Evolutionary conservation across 2,888 invertebrate genomes (phyloP), one percentile per base, ranked within the genome.

Genomic region (Pseudococcus longispinus): DNA sequence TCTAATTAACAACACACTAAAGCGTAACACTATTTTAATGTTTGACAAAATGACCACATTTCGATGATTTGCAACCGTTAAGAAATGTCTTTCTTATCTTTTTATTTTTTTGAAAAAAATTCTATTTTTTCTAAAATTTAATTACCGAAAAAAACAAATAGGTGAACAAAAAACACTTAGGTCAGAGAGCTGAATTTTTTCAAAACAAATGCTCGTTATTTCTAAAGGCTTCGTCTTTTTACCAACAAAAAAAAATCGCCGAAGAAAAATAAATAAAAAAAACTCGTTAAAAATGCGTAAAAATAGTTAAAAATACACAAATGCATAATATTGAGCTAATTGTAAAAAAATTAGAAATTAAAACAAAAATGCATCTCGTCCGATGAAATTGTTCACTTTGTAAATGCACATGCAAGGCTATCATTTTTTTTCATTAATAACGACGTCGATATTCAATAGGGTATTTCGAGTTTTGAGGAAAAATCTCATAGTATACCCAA

Each of bases 331-430:
- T 74, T 37, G 74, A 74, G 74, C 74, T 74, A 74, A 74, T 26
- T 37, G 37, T 51, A 51, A 32, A 74, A 74, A 74, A 26, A 65
- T 0, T 74, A 29, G 15, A 70, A 37, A 70, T 15, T 15, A 51
- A 18, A n/a, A 51, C 51, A 74, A 74, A 74, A 74, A 74, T 74
- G 74, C 74, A 74, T 74, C 8, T 37, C 37, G 74, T 37, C 74
- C 26, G 20, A 70, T 29, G 23, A 70, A 65, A 32, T 32, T 74
- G n/a, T 26, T 74, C 74, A 32, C n/a, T 0, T n/a, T 32, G 2
- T 74, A 74, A 74, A 74, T 74, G 74, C 74, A 32, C 37, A 74
- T 74, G 29, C 74, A 74, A 74, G n/a, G 26, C 65, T 65, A 65
- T 15, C 20, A 26, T 18, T 37, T 32, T 74, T 74, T 37, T 74